Conservation (phyloP, 2,113 vertebrate genomes). For the Mormoops blainvillei region DNA sequence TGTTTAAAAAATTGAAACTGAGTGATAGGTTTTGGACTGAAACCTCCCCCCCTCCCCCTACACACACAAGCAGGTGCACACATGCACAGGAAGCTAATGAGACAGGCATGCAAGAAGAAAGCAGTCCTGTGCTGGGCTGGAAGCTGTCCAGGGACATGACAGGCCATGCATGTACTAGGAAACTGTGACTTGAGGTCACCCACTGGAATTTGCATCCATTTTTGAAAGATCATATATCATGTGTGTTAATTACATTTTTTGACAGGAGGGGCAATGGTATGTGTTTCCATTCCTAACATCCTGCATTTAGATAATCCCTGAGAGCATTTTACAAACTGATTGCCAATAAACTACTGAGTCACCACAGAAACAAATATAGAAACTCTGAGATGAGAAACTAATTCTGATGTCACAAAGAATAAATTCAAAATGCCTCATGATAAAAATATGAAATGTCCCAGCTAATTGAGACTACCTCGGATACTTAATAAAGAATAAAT, state of each 20-base stretch:
- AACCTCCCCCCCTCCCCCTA: not conserved
- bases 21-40: not conserved
- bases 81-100: not conserved
- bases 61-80: not conserved
- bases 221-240: constrained; percentile 10
- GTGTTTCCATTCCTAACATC: constrained; percentile 30
- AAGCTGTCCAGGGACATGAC: not conserved
- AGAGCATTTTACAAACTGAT: constrained; percentile 47
- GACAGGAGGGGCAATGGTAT: constrained; percentile 14
- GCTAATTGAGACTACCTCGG: not conserved
- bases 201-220: constrained; percentile 1
- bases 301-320: constrained; percentile 44
- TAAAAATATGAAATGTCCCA: constrained; percentile 1
- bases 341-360: constrained; percentile 49
- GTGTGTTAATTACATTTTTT: constrained; percentile 42
- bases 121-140: not conserved
- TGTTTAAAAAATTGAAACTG: not conserved
- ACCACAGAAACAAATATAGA: constrained; percentile 41
- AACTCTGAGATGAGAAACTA: constrained; percentile 15
- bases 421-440: not conserved
- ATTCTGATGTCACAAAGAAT: constrained; percentile 26
- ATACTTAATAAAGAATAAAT: not conserved
- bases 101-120: not conserved
- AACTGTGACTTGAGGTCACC: not conserved
- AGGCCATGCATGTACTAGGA: not conserved